phyloP scores from a whole-genome alignment of 2,888 invertebrate species.

The Tricholauxania praeusta region DNA sequence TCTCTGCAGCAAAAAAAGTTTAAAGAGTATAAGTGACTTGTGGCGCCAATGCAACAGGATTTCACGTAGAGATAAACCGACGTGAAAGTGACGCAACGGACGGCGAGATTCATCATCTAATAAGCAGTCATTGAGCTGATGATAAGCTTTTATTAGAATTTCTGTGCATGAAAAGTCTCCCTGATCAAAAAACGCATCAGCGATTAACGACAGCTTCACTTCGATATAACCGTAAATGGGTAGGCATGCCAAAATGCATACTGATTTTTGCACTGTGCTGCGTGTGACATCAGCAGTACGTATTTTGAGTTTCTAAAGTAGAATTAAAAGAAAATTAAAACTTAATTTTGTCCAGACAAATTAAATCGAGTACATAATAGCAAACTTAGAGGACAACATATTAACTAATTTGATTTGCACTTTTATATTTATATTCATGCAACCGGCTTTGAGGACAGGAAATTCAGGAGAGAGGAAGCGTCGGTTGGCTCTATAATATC shows the following conservation, averaged over 20 bases:
- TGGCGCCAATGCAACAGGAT: constrained; percentile 79
- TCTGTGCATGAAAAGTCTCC: constrained; percentile 92
- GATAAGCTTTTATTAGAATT: constrained; percentile 90
- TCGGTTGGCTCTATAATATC: no score
- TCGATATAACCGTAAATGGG: constrained; percentile 96
- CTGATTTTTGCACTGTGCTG: constrained; percentile 97
- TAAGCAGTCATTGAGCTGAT: constrained; percentile 87
- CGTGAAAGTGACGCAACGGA: constrained; percentile 65
- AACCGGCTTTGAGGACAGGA: no score
- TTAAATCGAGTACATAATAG: background rate
- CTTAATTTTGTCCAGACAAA: background rate
- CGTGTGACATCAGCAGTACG: constrained; percentile 96
- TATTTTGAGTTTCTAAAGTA: constrained; percentile 85
- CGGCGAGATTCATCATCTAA: constrained; percentile 72
- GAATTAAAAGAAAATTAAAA: background rate
- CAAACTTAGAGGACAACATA: background rate
- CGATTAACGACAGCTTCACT: constrained; percentile 95
- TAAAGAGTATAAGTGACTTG: constrained; percentile 92
- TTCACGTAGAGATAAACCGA: constrained; percentile 65
- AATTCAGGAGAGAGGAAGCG: no score
- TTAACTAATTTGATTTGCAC: background rate
- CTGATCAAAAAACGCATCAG: constrained; percentile 96
- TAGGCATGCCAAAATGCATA: constrained; percentile 90
- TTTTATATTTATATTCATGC: no score
- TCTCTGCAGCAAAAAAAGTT: constrained; percentile 89